Evolutionary conservation across 2,888 invertebrate species (phyloP).

Genomic region (Papilio elwesi): DNA sequence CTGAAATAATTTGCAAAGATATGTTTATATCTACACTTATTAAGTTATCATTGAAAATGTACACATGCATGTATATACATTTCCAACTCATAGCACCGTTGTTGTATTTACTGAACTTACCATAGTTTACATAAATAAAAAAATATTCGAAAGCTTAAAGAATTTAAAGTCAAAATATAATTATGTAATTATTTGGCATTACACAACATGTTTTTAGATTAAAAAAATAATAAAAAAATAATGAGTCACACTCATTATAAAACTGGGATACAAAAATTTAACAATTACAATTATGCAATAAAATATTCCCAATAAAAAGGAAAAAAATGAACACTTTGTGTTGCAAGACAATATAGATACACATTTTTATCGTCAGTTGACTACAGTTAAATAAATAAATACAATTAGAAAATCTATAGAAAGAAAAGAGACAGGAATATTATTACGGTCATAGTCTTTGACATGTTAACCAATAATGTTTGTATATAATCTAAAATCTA

Average conservation of each 20-base stretch:
- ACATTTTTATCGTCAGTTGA: conserved; percentile 66
- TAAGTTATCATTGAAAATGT: not conserved
- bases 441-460: conserved; percentile 66
- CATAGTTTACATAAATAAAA: conserved; percentile 57
- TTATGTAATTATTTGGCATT: conserved; percentile 79
- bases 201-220: conserved; percentile 71
- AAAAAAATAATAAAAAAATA: conserved; percentile 62
- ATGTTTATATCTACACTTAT: conserved; percentile 15
- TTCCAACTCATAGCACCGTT: conserved; percentile 57
- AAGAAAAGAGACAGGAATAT: conserved; percentile 57
- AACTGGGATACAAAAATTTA: conserved; percentile 61
- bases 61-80: not conserved
- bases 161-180: conserved; percentile 72
- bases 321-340: conserved; percentile 76
- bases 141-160: conserved; percentile 74
- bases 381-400: conserved; percentile 62
- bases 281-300: conserved; percentile 66
- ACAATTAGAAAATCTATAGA: conserved; percentile 54
- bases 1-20: not conserved
- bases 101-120: conserved; percentile 66
- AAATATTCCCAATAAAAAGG: conserved; percentile 60
- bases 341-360: conserved; percentile 61
- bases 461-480: conserved; percentile 65
- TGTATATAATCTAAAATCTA: conserved; percentile 63
- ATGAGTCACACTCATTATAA: conserved; percentile 77